phyloP scores from a whole-genome alignment of 2,113 vertebrate genomes.

The Misgurnus mizolepis region DNA sequence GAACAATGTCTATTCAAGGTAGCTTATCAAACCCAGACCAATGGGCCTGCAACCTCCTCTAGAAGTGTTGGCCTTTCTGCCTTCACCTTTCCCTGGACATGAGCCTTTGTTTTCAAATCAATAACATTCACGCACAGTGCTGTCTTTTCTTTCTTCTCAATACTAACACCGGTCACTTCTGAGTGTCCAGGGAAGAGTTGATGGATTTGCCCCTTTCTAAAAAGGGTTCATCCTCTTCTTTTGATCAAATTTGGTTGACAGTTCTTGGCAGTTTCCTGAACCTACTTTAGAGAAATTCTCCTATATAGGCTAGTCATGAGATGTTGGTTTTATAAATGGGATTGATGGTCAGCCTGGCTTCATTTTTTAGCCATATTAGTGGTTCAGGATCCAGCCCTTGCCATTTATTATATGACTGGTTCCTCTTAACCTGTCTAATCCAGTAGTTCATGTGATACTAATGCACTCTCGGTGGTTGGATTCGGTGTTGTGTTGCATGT shows the following conservation, averaged over 20 bases:
- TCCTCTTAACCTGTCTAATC: conserved; percentile 38
- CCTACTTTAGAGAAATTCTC: background rate
- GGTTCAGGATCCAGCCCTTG: conserved; percentile 47
- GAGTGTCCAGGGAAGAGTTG: conserved; percentile 52
- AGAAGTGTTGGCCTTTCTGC: conserved; percentile 43
- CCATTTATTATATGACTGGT: conserved; percentile 20
- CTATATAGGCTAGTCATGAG: background rate
- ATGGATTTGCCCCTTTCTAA: conserved; percentile 19
- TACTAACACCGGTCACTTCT: background rate
- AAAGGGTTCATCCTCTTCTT: conserved; percentile 9
- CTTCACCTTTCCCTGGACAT: conserved; percentile 64
- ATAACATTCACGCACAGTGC: background rate
- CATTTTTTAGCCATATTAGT: background rate
- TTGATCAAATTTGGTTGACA: background rate
- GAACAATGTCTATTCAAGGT: conserved; percentile 99
- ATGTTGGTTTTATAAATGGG: background rate
- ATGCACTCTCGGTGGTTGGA: conserved; percentile 50
- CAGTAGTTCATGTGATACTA: conserved; percentile 52
- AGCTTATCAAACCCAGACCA: conserved; percentile 69
- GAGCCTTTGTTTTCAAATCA: background rate
- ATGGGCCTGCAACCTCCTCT: conserved; percentile 40
- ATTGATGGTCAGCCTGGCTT: conserved; percentile 13
- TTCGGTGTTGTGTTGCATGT: conserved; percentile 43
- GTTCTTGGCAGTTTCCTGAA: conserved; percentile 38
- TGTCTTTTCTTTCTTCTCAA: background rate